Conservation (phyloP, 2,888 invertebrate genomes). For the Ochropleura plecta region DNA sequence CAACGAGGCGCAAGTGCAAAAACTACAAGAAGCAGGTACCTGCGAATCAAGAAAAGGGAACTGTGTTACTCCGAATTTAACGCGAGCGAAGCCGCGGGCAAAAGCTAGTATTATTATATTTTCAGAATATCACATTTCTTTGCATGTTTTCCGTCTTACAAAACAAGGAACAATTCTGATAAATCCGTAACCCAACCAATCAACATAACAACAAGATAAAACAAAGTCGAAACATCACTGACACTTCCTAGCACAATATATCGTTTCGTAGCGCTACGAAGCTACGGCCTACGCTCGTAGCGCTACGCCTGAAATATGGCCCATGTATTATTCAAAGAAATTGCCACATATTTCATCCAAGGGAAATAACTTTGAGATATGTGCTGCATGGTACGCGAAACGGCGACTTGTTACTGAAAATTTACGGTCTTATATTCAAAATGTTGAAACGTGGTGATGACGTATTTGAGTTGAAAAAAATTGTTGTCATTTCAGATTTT, state of each 20-base stretch:
- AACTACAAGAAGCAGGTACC: too few relatives aligned
- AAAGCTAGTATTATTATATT: neutral
- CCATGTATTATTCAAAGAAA: conserved; percentile 92
- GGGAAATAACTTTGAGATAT: conserved; percentile 89
- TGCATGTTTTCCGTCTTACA: neutral
- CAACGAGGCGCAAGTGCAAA: too few relatives aligned
- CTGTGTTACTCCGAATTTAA: too few relatives aligned
- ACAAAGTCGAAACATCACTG: conserved; percentile 75
- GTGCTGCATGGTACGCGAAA: conserved; percentile 75
- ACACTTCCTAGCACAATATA: conserved; percentile 71
- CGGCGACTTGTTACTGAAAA: conserved; percentile 68
- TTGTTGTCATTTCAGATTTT: conserved; percentile 40
- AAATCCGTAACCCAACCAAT: conserved; percentile 56
- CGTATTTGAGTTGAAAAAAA: conserved; percentile 52
- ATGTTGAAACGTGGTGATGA: conserved; percentile 62
- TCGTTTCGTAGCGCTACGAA: conserved; percentile 67
- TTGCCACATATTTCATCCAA: conserved; percentile 91
- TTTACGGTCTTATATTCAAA: conserved; percentile 60
- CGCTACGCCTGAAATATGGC: conserved; percentile 89
- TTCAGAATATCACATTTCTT: neutral
- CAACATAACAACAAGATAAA: conserved; percentile 67
- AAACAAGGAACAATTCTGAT: conserved; percentile 29
- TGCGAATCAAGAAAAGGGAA: too few relatives aligned
- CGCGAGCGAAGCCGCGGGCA: too few relatives aligned
- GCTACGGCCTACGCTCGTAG: conserved; percentile 78